These are phyloP conservation scores for Danionella dracula DNA, from an alignment of 2,797 vertebrate species.

Conservation along the genomic window DNA sequence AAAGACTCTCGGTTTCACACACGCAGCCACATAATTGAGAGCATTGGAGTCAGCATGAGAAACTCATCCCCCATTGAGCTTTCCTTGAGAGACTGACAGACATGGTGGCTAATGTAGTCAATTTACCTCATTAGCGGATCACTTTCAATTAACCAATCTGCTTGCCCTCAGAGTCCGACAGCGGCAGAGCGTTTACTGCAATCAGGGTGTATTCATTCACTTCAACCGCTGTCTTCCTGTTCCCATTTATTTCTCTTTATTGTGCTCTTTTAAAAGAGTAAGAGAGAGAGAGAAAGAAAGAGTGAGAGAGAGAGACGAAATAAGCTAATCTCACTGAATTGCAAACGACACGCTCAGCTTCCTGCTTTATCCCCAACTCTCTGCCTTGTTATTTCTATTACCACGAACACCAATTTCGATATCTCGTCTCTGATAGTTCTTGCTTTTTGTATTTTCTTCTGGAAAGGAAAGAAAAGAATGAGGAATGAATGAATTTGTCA, in stretches of 20 bases:
- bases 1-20: conserved; percentile 41
- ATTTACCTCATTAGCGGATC: conserved; percentile 50
- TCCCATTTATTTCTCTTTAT: conserved; percentile 8
- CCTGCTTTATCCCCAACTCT: conserved; percentile 11
- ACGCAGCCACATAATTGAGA: conserved; percentile 47
- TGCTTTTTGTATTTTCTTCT: neutral
- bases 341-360: conserved; percentile 35
- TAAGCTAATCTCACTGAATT: conserved; percentile 44
- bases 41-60: conserved; percentile 60
- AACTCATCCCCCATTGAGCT: conserved; percentile 46
- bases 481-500: neutral
- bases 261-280: conserved; percentile 1
- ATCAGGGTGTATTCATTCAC: conserved; percentile 20
- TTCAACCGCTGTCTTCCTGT: neutral
- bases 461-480: neutral
- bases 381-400: conserved; percentile 24
- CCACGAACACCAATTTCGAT: neutral
- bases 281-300: conserved; percentile 34
- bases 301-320: conserved; percentile 37
- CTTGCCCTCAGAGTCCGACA: conserved; percentile 33
- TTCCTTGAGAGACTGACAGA: conserved; percentile 41
- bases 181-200: conserved; percentile 20
- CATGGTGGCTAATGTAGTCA: conserved; percentile 35
- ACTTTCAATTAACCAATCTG: conserved; percentile 48
- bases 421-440: neutral